A percentile compares a stretch with the other conserved stretches of the same genome.
Evolutionary conservation across 30 jellyfish, hydroid and myxozoan species (phyloP).

Genomic region (Turritopsis rubra): DNA sequence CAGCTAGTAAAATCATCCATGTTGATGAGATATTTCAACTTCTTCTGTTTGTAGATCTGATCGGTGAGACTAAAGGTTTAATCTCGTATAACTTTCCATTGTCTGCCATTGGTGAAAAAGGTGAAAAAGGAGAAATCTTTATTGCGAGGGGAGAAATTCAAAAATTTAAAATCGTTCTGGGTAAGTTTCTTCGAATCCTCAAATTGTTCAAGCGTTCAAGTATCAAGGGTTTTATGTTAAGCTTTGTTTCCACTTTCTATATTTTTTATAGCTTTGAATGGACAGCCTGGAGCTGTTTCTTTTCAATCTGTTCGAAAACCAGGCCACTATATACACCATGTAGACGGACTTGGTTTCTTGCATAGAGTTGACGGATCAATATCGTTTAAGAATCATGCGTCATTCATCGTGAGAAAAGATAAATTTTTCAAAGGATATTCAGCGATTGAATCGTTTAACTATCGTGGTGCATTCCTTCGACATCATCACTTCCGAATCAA

Average conservation of each 20-base stretch:
- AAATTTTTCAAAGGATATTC: not conserved
- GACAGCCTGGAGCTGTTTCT: conserved; percentile 3
- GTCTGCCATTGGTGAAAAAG: not conserved
- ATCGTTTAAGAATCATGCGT: conserved; percentile 7
- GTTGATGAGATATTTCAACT: too few relatives aligned
- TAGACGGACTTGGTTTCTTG: not conserved
- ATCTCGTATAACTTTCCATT: conserved; percentile 5
- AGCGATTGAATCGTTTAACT: conserved; percentile 25
- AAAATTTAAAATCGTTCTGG: not conserved
- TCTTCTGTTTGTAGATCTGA: too few relatives aligned
- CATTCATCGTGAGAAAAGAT: not conserved
- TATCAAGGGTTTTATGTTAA: not conserved
- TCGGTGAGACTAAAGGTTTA: not conserved
- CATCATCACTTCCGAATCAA: conserved; percentile 22
- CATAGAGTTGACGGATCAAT: not conserved
- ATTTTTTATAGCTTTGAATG: conserved; percentile 7
- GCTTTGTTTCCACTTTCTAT: not conserved
- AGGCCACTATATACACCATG: not conserved
- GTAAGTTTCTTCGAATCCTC: not conserved
- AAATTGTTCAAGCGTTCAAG: not conserved
- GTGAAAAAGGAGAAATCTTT: not conserved
- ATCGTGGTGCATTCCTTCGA: conserved; percentile 13
- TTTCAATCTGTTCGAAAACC: not conserved
- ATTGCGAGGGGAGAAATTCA: not conserved
- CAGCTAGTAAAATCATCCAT: too few relatives aligned